Evolutionary conservation across 2,113 vertebrate species (phyloP).

Genomic region (Lophius piscatorius): DNA sequence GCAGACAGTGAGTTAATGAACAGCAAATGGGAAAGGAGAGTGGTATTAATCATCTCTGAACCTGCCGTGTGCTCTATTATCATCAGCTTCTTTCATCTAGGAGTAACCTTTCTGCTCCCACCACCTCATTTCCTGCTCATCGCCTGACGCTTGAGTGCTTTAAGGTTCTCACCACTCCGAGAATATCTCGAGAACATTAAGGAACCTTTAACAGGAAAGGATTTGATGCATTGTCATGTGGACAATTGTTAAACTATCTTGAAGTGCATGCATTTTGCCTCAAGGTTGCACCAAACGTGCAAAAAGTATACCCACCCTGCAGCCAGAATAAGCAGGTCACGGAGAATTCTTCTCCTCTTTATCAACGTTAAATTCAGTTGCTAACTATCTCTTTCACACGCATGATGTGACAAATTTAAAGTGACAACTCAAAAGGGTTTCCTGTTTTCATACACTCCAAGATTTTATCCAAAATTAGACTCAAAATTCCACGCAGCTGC

Average conservation of each 20-base stretch:
- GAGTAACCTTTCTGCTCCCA: slow-evolving; percentile 38
- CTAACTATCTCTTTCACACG: too few species aligned
- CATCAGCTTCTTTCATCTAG: slow-evolving; percentile 76
- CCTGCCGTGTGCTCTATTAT: slow-evolving; percentile 74
- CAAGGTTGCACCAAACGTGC: too few species aligned
- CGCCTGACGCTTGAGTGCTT: slow-evolving; percentile 5
- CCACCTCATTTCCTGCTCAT: background rate
- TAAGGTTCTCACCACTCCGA: slow-evolving; percentile 4
- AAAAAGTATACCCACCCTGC: too few species aligned
- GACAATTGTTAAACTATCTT: background rate
- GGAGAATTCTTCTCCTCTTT: too few species aligned
- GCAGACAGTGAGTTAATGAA: slow-evolving; percentile 92
- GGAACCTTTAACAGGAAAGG: slow-evolving; percentile 7
- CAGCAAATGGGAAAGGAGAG: slow-evolving; percentile 86
- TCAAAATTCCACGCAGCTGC: too few species aligned
- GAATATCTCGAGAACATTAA: slow-evolving; percentile 26
- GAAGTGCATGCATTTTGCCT: too few species aligned
- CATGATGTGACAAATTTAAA: too few species aligned
- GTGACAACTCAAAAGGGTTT: too few species aligned
- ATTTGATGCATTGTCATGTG: background rate
- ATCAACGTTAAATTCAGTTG: too few species aligned
- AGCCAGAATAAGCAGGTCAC: too few species aligned
- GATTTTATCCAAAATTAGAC: too few species aligned
- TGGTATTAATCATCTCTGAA: slow-evolving; percentile 86
- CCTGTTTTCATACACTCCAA: too few species aligned